Evolutionary conservation across 2,888 invertebrate genomes (phyloP), one percentile per base, ranked within the genome.

Genomic region (Agrotis ipsilon): DNA sequence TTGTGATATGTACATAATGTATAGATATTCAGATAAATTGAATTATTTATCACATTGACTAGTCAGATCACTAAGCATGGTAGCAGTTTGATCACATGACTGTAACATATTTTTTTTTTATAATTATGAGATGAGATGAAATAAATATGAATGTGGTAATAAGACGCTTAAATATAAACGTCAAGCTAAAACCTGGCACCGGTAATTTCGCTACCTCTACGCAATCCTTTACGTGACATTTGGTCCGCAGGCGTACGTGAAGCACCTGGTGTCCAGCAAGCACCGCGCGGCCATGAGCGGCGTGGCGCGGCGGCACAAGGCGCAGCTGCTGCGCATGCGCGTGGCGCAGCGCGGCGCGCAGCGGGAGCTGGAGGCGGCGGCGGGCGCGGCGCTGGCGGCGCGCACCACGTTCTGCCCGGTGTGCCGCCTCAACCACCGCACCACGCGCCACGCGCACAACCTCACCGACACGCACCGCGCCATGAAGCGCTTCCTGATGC

Each of bases 401-500:
- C 96, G 96, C 78, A 97, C 97, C 78, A 97, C 97, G 88, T 98
- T 97, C 94, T 98, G 98, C 91, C 97, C 97, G 58, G 96, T 97
- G 80, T 98, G 98, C 91, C 98, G 98, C 81, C 96, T 98, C 86
- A 98, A 98, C 91, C 98, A 97, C 92, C 97, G 98, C 82, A 97
- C 98, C 86, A 96, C 97, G 61, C 98, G 98, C 88, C 97, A 97
- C 74, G 97, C 98, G 73, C 98, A 98, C 96, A 98, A 98, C 89
- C 95, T 97, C 68, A 98, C 98, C 39, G 98, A 98, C 85, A 97
- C 98, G 46, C 98, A 98, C 89, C 97, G 98, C 92, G 98, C 98
- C 88, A 98, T 98, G 97, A 98, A 98, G 92, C 97, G 98, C 88
- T 98, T 98, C 93, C 95, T 98, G 76, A 97, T 98, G 97, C 98